Conservation (phyloP, 2,888 invertebrate species). For the Melieria crassipennis region DNA sequence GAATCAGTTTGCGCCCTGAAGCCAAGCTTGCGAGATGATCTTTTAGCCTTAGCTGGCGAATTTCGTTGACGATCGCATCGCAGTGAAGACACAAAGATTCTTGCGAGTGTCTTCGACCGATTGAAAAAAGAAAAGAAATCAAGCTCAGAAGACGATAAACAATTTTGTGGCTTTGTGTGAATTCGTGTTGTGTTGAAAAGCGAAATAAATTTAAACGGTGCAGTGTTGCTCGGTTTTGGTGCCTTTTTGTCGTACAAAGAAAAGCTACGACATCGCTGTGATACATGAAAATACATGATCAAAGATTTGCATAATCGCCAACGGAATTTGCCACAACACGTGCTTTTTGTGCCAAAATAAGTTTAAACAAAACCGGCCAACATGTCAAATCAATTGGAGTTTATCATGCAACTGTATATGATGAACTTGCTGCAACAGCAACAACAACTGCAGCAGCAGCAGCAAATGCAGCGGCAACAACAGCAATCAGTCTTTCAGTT, state of each 20-base stretch:
- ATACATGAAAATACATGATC: too few relatives aligned
- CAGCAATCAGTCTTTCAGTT: conserved; percentile 39
- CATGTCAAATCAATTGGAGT: conserved; percentile 63
- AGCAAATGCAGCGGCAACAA: conserved; percentile 48
- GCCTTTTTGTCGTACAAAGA: neutral
- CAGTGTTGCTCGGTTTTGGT: neutral
- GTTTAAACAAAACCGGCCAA: conserved; percentile 29
- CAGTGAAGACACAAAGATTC: conserved; percentile 28
- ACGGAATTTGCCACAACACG: conserved; percentile 14
- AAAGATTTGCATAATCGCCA: conserved; percentile 15
- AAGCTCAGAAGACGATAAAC: conserved; percentile 22
- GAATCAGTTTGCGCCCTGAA: conserved; percentile 62
- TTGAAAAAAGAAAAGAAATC: conserved; percentile 27
- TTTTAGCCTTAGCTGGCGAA: conserved; percentile 14
- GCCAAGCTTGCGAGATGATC: conserved; percentile 56
- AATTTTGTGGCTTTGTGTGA: conserved; percentile 29
- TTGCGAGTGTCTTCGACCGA: conserved; percentile 27
- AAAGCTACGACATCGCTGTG: neutral
- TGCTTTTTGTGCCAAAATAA: conserved; percentile 28
- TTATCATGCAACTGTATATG: conserved; percentile 64
- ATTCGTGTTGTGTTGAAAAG: conserved; percentile 5
- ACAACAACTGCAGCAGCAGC: conserved; percentile 55
- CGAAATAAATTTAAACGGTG: neutral
- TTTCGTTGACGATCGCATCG: conserved; percentile 19
- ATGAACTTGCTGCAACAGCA: conserved; percentile 63